Evolutionary conservation across 1,140 invertebrate species (phyloP).

Genomic region (Cepaea nemoralis): DNA sequence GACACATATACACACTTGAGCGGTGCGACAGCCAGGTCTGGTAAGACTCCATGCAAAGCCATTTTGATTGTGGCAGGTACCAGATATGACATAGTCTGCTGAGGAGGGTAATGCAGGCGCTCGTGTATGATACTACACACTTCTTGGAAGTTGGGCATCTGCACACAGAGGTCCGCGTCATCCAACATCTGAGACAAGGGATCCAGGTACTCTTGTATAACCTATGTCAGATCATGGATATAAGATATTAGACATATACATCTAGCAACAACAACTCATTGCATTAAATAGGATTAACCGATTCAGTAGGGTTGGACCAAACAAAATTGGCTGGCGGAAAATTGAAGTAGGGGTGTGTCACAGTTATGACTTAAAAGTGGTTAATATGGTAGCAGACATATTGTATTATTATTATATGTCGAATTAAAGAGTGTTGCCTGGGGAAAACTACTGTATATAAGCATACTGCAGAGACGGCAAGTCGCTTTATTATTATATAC

Average conservation of each 20-base stretch:
- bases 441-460: no score
- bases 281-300: no score
- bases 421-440: no score
- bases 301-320: no score
- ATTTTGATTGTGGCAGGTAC: not conserved
- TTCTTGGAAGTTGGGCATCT: not conserved
- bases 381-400: no score
- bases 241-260: not conserved
- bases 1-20: not conserved
- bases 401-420: no score
- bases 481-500: no score
- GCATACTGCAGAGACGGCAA: no score
- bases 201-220: not conserved
- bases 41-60: slow-evolving; percentile 5
- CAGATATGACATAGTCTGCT: not conserved
- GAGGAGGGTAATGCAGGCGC: not conserved
- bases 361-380: no score
- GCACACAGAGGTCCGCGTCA: not conserved
- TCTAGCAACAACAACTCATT: no score
- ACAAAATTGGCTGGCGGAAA: no score
- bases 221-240: not conserved
- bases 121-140: not conserved
- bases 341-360: no score
- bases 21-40: not conserved
- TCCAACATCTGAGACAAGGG: not conserved